Evolutionary conservation across 2,113 vertebrate species (phyloP).

Genomic region (Rhipidura dahli): DNA sequence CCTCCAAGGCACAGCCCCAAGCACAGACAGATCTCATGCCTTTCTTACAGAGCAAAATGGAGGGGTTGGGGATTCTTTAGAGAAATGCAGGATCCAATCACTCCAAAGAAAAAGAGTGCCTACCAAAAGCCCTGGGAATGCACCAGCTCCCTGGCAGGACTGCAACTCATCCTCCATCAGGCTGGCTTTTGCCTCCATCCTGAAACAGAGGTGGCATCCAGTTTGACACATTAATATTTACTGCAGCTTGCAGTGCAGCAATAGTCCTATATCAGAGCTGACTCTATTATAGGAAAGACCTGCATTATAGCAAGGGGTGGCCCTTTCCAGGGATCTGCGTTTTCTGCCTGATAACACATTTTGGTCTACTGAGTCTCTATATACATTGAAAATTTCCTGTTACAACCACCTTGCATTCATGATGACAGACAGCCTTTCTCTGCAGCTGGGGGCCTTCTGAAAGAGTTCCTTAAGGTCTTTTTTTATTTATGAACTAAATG

Average conservation of each 20-base stretch:
- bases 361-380: not conserved
- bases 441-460: not conserved
- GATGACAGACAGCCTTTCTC: constrained; percentile 26
- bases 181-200: constrained; percentile 11
- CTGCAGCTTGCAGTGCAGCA: constrained; percentile 49
- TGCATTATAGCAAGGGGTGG: constrained; percentile 40
- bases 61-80: not conserved
- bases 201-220: not conserved
- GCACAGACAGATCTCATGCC: not conserved
- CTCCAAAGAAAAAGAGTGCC: not conserved
- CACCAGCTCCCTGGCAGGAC: not conserved
- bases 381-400: not conserved
- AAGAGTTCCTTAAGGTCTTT: not conserved
- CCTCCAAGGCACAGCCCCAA: not conserved
- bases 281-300: constrained; percentile 17
- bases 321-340: not conserved
- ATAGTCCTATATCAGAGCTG: constrained; percentile 8
- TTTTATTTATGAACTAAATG: not conserved
- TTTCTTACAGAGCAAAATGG: not conserved
- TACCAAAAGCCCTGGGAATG: not conserved
- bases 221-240: constrained; percentile 54
- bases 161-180: not conserved
- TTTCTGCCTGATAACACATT: not conserved
- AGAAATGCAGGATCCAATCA: not conserved
- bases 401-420: not conserved